Percentiles rank a stretch among this genome's conserved stretches.
These are phyloP conservation scores for Oriolus oriolus DNA, from an alignment of 2,113 vertebrate genomes.

Conservation along the genomic window DNA sequence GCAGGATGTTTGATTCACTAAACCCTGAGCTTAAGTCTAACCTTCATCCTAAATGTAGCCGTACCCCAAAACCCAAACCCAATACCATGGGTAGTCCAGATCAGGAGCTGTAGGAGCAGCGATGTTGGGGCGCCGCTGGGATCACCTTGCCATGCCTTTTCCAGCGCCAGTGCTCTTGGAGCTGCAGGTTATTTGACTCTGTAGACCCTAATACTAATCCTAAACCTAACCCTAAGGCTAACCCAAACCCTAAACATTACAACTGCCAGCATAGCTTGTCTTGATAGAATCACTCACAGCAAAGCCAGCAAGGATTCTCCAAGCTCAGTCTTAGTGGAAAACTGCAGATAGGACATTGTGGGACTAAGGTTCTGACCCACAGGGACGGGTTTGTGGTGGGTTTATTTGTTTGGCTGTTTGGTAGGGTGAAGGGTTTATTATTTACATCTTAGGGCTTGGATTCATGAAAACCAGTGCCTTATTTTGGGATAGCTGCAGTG, in stretches of 20 bases:
- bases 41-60: neutral
- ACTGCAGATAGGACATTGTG: neutral
- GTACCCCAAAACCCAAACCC: neutral
- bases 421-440: rapidly evolving
- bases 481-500: neutral
- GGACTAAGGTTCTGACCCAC: neutral
- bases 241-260: neutral
- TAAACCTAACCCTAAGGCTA: neutral
- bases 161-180: neutral
- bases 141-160: neutral
- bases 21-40: neutral
- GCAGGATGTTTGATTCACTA: neutral
- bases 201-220: neutral
- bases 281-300: neutral
- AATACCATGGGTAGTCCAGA: neutral
- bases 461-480: neutral
- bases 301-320: neutral
- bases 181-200: neutral
- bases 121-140: neutral
- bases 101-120: neutral
- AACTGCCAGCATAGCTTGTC: neutral
- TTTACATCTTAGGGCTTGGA: neutral
- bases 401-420: neutral
- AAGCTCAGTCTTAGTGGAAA: neutral
- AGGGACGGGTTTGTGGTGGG: neutral